These are phyloP conservation scores for Columbina picui DNA, from an alignment of 2,113 vertebrate species.

Conservation along the genomic window DNA sequence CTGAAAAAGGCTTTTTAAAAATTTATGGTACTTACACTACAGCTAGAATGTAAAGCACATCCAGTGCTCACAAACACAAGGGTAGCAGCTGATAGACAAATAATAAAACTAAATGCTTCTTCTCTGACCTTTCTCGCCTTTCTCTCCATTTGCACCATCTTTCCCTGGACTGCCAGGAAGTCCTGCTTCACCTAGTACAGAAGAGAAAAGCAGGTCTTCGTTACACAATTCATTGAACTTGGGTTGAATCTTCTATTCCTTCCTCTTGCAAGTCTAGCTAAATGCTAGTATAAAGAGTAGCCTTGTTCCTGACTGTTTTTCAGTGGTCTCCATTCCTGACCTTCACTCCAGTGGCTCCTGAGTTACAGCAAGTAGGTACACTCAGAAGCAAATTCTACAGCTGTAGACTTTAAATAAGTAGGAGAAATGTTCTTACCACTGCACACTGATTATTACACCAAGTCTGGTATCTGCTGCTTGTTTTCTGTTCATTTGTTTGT, in stretches of 20 bases:
- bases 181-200: slow-evolving; percentile 71
- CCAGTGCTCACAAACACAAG: neutral
- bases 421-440: neutral
- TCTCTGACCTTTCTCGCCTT: slow-evolving; percentile 86
- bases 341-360: neutral
- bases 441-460: neutral
- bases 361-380: neutral
- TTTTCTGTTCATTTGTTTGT: no score
- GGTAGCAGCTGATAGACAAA: neutral
- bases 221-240: neutral
- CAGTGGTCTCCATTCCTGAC: neutral
- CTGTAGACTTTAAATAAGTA: neutral
- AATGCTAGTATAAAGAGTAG: neutral
- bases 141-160: slow-evolving; percentile 82
- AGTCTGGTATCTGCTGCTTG: neutral
- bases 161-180: slow-evolving; percentile 76
- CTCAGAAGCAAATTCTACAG: neutral
- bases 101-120: neutral
- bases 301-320: neutral
- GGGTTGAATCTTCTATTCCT: neutral
- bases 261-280: neutral
- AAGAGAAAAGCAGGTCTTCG: neutral
- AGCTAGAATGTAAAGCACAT: neutral
- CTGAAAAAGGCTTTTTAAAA: neutral
- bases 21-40: neutral